phyloP scores from a whole-genome alignment of 1,140 invertebrate genomes.

The Thaumatotibia leucotreta region DNA sequence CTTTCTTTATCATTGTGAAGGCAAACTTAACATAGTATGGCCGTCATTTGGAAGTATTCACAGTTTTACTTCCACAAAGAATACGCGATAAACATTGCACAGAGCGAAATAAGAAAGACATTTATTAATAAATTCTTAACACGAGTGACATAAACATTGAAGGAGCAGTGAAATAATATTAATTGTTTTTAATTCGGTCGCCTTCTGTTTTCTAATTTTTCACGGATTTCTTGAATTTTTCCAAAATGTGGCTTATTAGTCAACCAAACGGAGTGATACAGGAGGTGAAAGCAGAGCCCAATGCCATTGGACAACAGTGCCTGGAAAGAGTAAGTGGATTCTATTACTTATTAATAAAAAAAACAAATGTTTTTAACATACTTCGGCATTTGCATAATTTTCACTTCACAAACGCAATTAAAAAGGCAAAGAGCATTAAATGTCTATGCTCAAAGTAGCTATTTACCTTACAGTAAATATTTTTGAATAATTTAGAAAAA shows the following conservation, averaged over 20 bases:
- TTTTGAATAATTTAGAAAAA: too few relatives aligned
- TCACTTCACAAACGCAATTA: too few relatives aligned
- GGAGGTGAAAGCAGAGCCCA: slow-evolving; percentile 89
- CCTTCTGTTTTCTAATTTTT: slow-evolving; percentile 44
- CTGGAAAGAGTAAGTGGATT: slow-evolving; percentile 87
- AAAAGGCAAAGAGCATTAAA: too few relatives aligned
- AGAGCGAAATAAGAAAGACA: slow-evolving; percentile 70
- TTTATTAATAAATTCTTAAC: slow-evolving; percentile 75
- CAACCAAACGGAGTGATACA: slow-evolving; percentile 90
- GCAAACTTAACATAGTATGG: slow-evolving; percentile 76
- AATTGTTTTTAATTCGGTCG: slow-evolving; percentile 18
- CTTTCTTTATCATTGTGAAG: slow-evolving; percentile 72
- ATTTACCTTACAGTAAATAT: too few relatives aligned
- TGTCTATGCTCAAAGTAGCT: too few relatives aligned
- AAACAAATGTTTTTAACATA: neutral
- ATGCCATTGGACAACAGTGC: slow-evolving; percentile 91
- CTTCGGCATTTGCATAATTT: neutral
- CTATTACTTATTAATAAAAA: neutral
- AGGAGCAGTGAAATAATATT: slow-evolving; percentile 30
- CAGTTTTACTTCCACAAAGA: slow-evolving; percentile 78
- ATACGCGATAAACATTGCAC: slow-evolving; percentile 76
- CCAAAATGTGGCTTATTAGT: slow-evolving; percentile 90
- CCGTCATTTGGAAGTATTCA: slow-evolving; percentile 74
- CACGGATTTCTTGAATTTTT: slow-evolving; percentile 39
- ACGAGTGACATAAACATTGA: slow-evolving; percentile 73